Evolutionary conservation across 2,797 vertebrate species (phyloP), one percentile per base, ranked within the genome.

Genomic region (Chiroxiphia lanceolata): DNA sequence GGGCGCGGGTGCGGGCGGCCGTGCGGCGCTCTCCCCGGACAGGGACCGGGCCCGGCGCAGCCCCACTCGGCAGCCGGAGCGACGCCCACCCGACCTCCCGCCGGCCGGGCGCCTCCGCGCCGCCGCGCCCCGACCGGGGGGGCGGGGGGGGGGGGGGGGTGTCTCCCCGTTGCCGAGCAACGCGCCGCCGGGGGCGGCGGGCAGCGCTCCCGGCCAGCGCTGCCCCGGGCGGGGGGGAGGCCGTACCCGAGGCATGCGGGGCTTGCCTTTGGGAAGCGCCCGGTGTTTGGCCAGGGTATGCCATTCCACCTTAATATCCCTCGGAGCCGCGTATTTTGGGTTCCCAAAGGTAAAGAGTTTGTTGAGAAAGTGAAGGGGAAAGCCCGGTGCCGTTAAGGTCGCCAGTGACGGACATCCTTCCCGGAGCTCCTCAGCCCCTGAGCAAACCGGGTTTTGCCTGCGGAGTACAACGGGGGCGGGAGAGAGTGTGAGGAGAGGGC

Each of bases 391-490:
- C 13, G 2, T 17, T 56, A 7, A 9, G 10, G 5, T 13, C 36
- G 31, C 8, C 38, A 6, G 15, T 21, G n/a, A 7, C 6, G 15
- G n/a, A 10, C 9, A 3, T 64, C 27, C 26, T 11, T 23, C 27
- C 17, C 3, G 40, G 15, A 31, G 44, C n/a, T 44, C 21, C 59
- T 27, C 68, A 12, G 31, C 20, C 25, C 17, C 45, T 0, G 9
- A 13, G 34, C 40, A n/a, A 31, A 9, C 20, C 3, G 14, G 45
- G 19, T 13, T 59, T 44, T 18, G 11, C 18, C n/a, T 8, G 6
- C 3, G 3, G 2, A 10, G n/a, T 5, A 5, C 34, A 21, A 2
- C 1, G 5, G 5, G 29, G 48, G 22, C 2, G 6, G 44, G 48
- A 54, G 20, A 6, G 10, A 26, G 7, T 23, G 29, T 6, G 38